phyloP scores from a whole-genome alignment of 2,888 invertebrate species.

The Celastrina argiolus region DNA sequence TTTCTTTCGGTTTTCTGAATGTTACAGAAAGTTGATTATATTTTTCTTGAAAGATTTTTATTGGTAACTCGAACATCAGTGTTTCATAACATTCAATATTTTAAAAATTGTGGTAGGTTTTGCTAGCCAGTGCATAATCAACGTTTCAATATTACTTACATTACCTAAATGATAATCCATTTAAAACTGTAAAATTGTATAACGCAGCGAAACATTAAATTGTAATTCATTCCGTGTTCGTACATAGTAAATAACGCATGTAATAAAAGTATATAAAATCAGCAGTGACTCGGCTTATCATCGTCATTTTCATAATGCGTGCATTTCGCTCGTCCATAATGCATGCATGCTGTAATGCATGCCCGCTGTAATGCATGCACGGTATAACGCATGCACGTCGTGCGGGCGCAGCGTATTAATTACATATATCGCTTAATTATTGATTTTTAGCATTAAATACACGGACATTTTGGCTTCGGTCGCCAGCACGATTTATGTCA shows the following conservation, averaged over 20 bases:
- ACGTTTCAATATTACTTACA: neutral
- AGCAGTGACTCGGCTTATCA: slow-evolving; percentile 49
- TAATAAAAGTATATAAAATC: slow-evolving; percentile 34
- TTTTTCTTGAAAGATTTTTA: no score
- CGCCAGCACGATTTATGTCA: slow-evolving; percentile 41
- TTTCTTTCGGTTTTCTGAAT: no score
- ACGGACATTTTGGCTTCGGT: slow-evolving; percentile 47
- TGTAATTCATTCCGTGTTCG: slow-evolving; percentile 6
- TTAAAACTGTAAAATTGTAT: slow-evolving; percentile 3
- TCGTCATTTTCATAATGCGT: slow-evolving; percentile 60
- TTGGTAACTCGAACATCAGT: no score
- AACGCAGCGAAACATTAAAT: slow-evolving; percentile 1
- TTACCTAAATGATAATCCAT: neutral
- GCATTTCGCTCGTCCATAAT: slow-evolving; percentile 57
- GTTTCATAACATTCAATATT: no score
- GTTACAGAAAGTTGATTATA: no score
- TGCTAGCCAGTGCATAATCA: no score
- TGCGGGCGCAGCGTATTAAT: slow-evolving; percentile 60
- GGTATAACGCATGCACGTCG: slow-evolving; percentile 48
- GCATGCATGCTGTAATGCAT: slow-evolving; percentile 34
- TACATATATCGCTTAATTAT: slow-evolving; percentile 74
- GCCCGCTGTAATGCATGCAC: slow-evolving; percentile 1
- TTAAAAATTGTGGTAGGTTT: no score
- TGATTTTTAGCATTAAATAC: slow-evolving; percentile 74
- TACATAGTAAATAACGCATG: slow-evolving; percentile 19